Percentiles rank a stretch among this genome's conserved stretches.
Conservation (phyloP, 2,888 invertebrate species). For the Leptura quadrifasciata region DNA sequence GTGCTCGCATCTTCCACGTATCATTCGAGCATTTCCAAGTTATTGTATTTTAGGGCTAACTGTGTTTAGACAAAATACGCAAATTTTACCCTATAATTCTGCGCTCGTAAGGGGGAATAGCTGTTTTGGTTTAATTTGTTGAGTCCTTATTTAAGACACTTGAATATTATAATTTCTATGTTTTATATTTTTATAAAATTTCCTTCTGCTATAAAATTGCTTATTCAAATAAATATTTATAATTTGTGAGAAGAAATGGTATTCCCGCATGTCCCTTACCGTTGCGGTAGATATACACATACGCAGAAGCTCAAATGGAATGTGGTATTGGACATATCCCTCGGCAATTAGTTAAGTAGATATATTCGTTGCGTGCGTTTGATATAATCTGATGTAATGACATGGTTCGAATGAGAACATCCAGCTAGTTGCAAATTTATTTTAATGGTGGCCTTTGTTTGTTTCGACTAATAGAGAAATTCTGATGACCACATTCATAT, state of each 20-base stretch:
- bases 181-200: too few species aligned
- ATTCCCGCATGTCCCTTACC: not conserved
- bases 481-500: slow-evolving; percentile 9
- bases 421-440: not conserved
- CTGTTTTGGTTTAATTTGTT: too few species aligned
- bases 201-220: too few species aligned
- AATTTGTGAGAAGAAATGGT: not conserved
- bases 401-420: not conserved
- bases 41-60: too few species aligned
- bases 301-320: not conserved
- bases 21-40: too few species aligned
- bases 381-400: slow-evolving; percentile 17
- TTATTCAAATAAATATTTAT: too few species aligned
- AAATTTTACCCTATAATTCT: too few species aligned
- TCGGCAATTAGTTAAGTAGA: slow-evolving; percentile 20
- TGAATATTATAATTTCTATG: too few species aligned
- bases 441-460: not conserved
- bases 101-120: too few species aligned
- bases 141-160: too few species aligned
- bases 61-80: too few species aligned
- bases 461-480: slow-evolving; percentile 3
- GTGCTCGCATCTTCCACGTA: too few species aligned
- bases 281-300: not conserved
- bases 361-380: slow-evolving; percentile 16
- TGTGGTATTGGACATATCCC: not conserved